Conservation (phyloP, 2,888 invertebrate species). For the Mechanitis messenoides region DNA sequence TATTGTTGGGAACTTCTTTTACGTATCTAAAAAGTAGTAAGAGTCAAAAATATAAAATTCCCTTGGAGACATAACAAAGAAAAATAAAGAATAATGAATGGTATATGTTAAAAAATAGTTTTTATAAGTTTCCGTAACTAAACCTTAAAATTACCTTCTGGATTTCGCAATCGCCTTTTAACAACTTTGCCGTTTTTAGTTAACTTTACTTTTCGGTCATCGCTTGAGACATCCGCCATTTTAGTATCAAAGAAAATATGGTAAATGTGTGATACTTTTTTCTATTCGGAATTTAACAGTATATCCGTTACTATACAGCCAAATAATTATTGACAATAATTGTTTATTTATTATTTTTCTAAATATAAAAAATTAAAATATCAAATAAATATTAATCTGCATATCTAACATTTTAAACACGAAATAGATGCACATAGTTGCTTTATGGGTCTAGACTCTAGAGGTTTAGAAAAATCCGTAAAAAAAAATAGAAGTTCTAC, state of each 20-base stretch:
- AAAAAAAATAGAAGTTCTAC: too few species aligned
- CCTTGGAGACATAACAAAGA: slow-evolving; percentile 16
- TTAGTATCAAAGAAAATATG: slow-evolving; percentile 57
- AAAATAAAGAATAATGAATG: slow-evolving; percentile 14
- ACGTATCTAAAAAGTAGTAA: slow-evolving; percentile 65
- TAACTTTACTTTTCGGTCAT: slow-evolving; percentile 68
- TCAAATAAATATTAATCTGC: too few species aligned
- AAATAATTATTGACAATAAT: not conserved
- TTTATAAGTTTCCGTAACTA: slow-evolving; percentile 19
- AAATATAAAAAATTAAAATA: not conserved
- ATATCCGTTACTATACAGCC: not conserved
- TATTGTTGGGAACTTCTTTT: slow-evolving; percentile 33
- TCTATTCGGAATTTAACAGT: not conserved
- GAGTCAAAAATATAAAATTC: slow-evolving; percentile 53
- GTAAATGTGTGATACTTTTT: not conserved
- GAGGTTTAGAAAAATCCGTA: too few species aligned
- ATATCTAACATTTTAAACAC: too few species aligned
- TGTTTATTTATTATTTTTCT: not conserved
- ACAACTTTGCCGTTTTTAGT: slow-evolving; percentile 71
- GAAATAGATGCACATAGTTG: too few species aligned
- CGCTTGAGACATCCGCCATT: slow-evolving; percentile 76
- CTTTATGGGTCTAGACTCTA: too few species aligned
- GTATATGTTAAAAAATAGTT: slow-evolving; percentile 18
- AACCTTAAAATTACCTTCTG: slow-evolving; percentile 58
- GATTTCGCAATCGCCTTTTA: slow-evolving; percentile 68